Conservation (phyloP, 2,888 invertebrate genomes). For the Netelia virgata region DNA sequence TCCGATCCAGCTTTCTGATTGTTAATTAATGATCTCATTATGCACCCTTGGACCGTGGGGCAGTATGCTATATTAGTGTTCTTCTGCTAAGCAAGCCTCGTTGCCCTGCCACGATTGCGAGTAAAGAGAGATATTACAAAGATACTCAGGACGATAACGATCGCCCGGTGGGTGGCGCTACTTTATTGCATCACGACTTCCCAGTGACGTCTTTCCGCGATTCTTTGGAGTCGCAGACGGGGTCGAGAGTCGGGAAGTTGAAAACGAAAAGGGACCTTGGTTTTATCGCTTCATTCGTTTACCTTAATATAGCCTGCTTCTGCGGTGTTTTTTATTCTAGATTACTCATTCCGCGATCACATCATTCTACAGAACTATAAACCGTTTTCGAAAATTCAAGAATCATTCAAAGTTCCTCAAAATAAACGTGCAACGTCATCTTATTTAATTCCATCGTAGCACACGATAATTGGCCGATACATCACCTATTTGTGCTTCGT, state of each 20-base stretch:
- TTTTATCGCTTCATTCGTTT: conserved; percentile 15
- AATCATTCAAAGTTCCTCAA: no score
- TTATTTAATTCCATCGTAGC: no score
- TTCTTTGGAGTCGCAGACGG: no score
- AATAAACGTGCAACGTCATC: no score
- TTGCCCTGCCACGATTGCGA: conserved; percentile 72
- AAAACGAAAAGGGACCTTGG: conserved; percentile 46
- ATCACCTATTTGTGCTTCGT: no score
- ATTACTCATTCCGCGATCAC: no score
- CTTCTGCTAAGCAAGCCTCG: conserved; percentile 52
- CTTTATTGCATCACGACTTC: conserved; percentile 84
- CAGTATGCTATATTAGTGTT: conserved; percentile 50
- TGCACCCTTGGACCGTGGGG: conserved; percentile 81
- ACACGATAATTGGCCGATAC: no score
- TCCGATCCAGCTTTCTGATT: conserved; percentile 83
- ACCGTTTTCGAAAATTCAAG: no score
- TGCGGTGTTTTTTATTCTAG: neutral
- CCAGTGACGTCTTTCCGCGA: conserved; percentile 64
- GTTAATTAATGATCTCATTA: conserved; percentile 85
- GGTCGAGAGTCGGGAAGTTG: neutral
- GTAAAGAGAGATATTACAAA: conserved; percentile 84
- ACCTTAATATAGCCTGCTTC: conserved; percentile 3
- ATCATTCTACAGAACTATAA: no score
- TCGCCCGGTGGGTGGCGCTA: conserved; percentile 84
- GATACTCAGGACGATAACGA: conserved; percentile 82